Evolutionary conservation across 2,888 invertebrate species (phyloP).

Genomic region (Halictus quadricinctus): DNA sequence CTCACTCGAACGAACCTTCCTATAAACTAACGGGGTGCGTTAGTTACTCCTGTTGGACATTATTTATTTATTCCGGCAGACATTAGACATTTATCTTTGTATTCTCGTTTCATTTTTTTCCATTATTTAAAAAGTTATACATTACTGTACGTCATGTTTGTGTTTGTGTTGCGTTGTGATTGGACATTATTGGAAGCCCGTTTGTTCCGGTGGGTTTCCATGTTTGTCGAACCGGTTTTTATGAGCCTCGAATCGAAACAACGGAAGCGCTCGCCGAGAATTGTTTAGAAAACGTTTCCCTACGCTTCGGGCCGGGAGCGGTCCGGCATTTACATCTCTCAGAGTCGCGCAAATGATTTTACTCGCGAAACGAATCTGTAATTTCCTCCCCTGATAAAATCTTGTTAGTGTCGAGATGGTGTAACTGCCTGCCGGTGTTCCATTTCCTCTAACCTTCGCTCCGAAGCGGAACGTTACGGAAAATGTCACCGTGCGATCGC

Average conservation of each 20-base stretch:
- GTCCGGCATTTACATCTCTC: not conserved
- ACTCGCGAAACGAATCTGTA: not conserved
- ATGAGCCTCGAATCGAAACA: not conserved
- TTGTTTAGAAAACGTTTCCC: not conserved
- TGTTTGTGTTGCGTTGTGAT: not conserved
- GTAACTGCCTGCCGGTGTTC: slow-evolving; percentile 10
- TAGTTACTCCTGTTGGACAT: no score
- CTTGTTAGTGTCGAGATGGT: slow-evolving; percentile 17
- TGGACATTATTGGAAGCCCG: not conserved
- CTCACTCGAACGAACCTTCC: no score
- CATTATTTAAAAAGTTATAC: not conserved
- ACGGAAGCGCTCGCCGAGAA: not conserved
- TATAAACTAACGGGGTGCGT: no score
- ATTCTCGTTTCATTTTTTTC: not conserved
- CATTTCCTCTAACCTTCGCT: slow-evolving; percentile 32
- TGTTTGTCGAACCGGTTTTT: not conserved
- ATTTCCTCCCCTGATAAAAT: slow-evolving; percentile 25
- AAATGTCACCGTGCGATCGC: slow-evolving; percentile 1
- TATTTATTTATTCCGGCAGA: no score
- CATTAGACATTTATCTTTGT: no score
- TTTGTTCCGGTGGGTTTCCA: not conserved
- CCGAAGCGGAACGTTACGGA: not conserved
- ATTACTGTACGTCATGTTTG: not conserved
- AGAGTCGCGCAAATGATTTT: not conserved
- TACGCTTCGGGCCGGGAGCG: not conserved